phyloP scores from a whole-genome alignment of 2,113 vertebrate genomes.

The Accipiter cooperii region DNA sequence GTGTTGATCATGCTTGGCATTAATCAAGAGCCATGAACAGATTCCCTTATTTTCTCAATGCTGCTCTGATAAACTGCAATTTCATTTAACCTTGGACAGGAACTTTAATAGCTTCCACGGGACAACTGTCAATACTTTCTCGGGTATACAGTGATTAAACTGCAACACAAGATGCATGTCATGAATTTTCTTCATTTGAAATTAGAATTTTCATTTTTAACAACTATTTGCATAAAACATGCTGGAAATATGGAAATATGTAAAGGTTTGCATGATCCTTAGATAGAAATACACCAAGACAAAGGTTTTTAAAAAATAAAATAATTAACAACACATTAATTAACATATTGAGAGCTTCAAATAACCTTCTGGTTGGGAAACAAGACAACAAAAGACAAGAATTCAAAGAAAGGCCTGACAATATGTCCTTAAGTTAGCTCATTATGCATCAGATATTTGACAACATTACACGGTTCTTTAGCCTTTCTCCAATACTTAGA shows the following conservation, averaged over 20 bases:
- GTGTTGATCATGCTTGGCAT: slow-evolving; percentile 99
- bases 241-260: slow-evolving; percentile 63
- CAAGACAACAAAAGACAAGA: background rate
- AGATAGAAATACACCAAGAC: slow-evolving; percentile 2
- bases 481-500: background rate
- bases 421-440: background rate
- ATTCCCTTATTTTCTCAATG: slow-evolving; percentile 99
- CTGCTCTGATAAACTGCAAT: slow-evolving; percentile 99
- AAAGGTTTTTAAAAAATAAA: background rate
- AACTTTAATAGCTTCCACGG: slow-evolving; percentile 99
- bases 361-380: slow-evolving; percentile 6
- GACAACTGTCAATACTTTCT: slow-evolving; percentile 99
- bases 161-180: slow-evolving; percentile 87
- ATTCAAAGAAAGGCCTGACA: background rate
- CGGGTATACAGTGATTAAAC: slow-evolving; percentile 97
- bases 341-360: slow-evolving; percentile 26
- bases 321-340: slow-evolving; percentile 4
- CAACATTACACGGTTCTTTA: background rate
- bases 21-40: slow-evolving; percentile 99
- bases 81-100: slow-evolving; percentile 99
- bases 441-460: background rate
- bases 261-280: slow-evolving; percentile 49
- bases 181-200: slow-evolving; percentile 89
- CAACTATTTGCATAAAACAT: slow-evolving; percentile 79
- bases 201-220: slow-evolving; percentile 91